phyloP scores from a whole-genome alignment of 1,140 invertebrate species.

The Drosophila obscura region DNA sequence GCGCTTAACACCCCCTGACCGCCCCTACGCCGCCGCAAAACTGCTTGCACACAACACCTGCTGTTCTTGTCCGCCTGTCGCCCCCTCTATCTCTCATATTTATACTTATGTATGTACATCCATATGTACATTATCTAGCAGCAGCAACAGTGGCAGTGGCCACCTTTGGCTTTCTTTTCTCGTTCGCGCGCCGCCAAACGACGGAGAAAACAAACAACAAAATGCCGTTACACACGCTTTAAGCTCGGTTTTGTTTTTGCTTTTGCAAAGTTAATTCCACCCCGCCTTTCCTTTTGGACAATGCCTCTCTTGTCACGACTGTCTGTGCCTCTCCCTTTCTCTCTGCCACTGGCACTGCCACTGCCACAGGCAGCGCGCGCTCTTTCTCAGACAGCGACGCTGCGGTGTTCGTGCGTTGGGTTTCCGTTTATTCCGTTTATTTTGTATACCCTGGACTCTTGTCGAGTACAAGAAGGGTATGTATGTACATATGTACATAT shows the following conservation, averaged over 20 bases:
- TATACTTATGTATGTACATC: background rate
- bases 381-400: too few relatives aligned
- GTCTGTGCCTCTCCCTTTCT: conserved; percentile 18
- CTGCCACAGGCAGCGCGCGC: background rate
- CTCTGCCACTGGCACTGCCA: background rate
- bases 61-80: too few relatives aligned
- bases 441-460: background rate
- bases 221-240: conserved; percentile 46
- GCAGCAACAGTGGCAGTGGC: background rate
- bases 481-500: too few relatives aligned
- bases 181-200: conserved; percentile 3
- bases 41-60: too few relatives aligned
- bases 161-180: conserved; percentile 30
- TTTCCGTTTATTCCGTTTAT: conserved; percentile 69
- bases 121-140: background rate
- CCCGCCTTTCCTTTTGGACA: conserved; percentile 68
- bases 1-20: too few relatives aligned
- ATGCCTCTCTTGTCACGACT: conserved; percentile 30
- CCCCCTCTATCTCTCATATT: background rate
- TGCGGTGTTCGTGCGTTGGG: conserved; percentile 21
- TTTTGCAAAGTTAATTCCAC: conserved; percentile 46
- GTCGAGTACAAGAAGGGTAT: too few relatives aligned
- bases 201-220: conserved; percentile 42
- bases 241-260: conserved; percentile 28
- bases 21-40: too few relatives aligned